Conservation (phyloP, 2,888 invertebrate genomes). For the Drosophila maculinotata region DNA sequence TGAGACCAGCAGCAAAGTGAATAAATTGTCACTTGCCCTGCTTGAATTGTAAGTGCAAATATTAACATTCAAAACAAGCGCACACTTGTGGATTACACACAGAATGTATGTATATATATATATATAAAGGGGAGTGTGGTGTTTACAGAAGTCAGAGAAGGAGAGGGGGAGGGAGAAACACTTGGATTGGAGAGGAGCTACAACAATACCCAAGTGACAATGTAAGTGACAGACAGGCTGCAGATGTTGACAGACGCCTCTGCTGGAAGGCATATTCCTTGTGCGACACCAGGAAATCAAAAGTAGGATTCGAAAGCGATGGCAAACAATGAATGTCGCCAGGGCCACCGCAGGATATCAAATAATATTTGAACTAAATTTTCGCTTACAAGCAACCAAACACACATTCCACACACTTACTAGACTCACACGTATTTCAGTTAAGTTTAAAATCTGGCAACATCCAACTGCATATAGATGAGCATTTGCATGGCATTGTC, state of each 20-base stretch:
- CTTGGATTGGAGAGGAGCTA: slow-evolving; percentile 11
- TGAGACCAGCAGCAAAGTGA: slow-evolving; percentile 65
- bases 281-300: slow-evolving; percentile 57
- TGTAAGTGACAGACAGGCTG: slow-evolving; percentile 64
- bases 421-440: slow-evolving; percentile 38
- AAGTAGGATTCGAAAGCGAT: slow-evolving; percentile 65
- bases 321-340: slow-evolving; percentile 73
- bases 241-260: slow-evolving; percentile 55
- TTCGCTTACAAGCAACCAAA: slow-evolving; percentile 24
- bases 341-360: slow-evolving; percentile 75
- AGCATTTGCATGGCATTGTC: slow-evolving; percentile 48
- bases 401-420: neutral
- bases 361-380: slow-evolving; percentile 75
- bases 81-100: slow-evolving; percentile 69
- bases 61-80: slow-evolving; percentile 80
- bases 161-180: neutral
- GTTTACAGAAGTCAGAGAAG: slow-evolving; percentile 6
- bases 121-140: slow-evolving; percentile 6
- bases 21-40: slow-evolving; percentile 77
- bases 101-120: slow-evolving; percentile 16
- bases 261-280: slow-evolving; percentile 45
- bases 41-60: slow-evolving; percentile 76
- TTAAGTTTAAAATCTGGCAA: slow-evolving; percentile 49
- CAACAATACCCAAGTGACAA: slow-evolving; percentile 73
- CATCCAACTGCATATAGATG: slow-evolving; percentile 43